Base-by-base conservation (phyloP, 2,797 vertebrate species). In the Vespertilio murinus region DNA sequence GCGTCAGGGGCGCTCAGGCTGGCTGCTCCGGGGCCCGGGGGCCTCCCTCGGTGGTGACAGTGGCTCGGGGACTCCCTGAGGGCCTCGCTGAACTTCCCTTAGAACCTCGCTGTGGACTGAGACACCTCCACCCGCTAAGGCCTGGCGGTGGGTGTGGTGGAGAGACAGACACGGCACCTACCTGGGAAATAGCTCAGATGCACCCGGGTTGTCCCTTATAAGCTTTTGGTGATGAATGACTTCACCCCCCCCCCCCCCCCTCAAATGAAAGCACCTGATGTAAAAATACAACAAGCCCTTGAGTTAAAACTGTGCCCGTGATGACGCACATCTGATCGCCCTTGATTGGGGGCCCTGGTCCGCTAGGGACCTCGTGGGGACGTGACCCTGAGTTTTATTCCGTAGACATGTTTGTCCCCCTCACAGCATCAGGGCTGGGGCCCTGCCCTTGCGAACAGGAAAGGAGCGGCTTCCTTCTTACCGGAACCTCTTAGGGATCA, bases 131-230 rank as follows among this genome's bases (percentile, higher is more conserved):
- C 0, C 9, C 22, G 69, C 92, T 61, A 77, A 93, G 56, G 89
- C 75, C 30, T n/a, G 35, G n/a, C 83, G 86, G 83, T 49, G 5
- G 45, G 33, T 92, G 71, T 83, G 33, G 40, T n/a, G 49, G 64
- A 70, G 45, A 89, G 71, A 80, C 65, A 94, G 80, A 89, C 33
- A 82, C 42, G 77, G 69, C 71, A 54, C 69, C 71, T 70, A 18
- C 8, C 25, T 83, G 71, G 90, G 73, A 90, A 93, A 54, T 52
- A 64, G 52, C 74, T 96, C 88, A 83, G 18, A 95, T 95, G 54
- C 30, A 70, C 88, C 35, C 70, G 42, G 90, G 78, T 75, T 71
- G 83, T 9, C 35, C 18, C 69, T 91, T 77, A 59, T 12, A 70
- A n/a, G 59, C n/a, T 83, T 94, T 79, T 8, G 1, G 6, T 65